Base-by-base conservation (phyloP, 92 coral and sea anemone species). In the Umimayanthus kanabou region DNA sequence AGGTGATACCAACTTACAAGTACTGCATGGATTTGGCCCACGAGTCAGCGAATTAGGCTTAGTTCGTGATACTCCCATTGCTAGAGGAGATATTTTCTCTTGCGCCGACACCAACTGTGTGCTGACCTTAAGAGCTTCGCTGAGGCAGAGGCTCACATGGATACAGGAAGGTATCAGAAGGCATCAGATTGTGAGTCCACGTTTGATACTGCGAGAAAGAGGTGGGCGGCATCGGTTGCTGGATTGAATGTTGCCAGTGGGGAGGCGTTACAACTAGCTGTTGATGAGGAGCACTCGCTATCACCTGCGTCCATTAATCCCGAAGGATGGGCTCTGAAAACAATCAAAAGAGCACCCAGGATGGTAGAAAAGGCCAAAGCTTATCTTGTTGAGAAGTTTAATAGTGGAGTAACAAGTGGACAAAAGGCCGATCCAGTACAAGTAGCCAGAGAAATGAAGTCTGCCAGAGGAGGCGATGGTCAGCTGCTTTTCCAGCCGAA, bases 281-380 rank as follows among this genome's bases (percentile, higher is more conserved):
- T 80, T 69, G 90, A 70, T 47, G 87, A 88, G 82, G 80, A 39
- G 57, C 67, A 81, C 65, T 81, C 80, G 61, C 75, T 85, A 25
- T 66, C 61, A 47, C 64, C 87, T 23, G 57, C 33, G 43, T 75
- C 73, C 37, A 29, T 80, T 85, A 66, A 43, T 47, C 28, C 49
- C 73, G 81, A 26, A 87, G 92, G 89, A 22, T 90, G 93, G 90
- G 93, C 67, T 75, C 90, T 87, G 74, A 75, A 90, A 82, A 81
- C 74, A 39, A 81, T 69, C 16, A 80, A 80, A 76, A 80, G 89
- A 61, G 57, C 65, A n/a, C 66, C 79, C 33, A 82, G 85, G 79
- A 76, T 67, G 74, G 87, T 18, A 23, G 85, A 89, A 43, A 89
- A 76, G 77, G 91, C 83, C 88, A 88, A 72, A 50, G 33, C 11